These are phyloP conservation scores for Seriola dumerili DNA, from an alignment of 2,113 vertebrate genomes.

Conservation along the genomic window DNA sequence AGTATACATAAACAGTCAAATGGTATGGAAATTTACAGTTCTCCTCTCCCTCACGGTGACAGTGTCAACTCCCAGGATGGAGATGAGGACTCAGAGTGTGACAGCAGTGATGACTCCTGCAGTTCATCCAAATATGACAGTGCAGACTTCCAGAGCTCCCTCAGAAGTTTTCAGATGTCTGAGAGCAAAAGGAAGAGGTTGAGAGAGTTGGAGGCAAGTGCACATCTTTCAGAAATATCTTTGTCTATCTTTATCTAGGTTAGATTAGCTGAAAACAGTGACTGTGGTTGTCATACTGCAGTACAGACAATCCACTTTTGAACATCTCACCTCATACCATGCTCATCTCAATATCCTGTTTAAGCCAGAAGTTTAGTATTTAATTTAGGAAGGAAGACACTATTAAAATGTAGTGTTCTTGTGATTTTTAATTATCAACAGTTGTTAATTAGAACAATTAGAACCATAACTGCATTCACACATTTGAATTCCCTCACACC, in stretches of 20 bases:
- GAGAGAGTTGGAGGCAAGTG: slow-evolving; percentile 85
- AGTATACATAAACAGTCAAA: not conserved
- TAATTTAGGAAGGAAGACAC: not conserved
- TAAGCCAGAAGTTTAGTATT: not conserved
- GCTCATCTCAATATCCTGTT: not conserved
- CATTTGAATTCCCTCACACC: not conserved
- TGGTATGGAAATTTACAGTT: not conserved
- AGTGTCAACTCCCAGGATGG: slow-evolving; percentile 76
- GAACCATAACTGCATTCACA: not conserved
- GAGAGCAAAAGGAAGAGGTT: slow-evolving; percentile 86
- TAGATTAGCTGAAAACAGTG: not conserved
- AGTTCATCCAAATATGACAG: slow-evolving; percentile 80
- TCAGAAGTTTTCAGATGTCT: slow-evolving; percentile 83
- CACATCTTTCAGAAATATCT: not conserved
- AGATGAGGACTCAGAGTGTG: slow-evolving; percentile 72
- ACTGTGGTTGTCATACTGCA: not conserved
- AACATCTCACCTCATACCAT: not conserved
- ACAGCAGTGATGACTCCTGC: slow-evolving; percentile 80
- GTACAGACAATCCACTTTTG: not conserved
- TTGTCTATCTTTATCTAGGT: not conserved
- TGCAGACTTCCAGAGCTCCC: slow-evolving; percentile 82
- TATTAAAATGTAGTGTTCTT: not conserved
- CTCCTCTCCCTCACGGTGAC: not conserved
- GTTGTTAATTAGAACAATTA: not conserved
- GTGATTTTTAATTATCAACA: not conserved